phyloP scores from a whole-genome alignment of 2,888 invertebrate genomes.

The Bombylius discolor region DNA sequence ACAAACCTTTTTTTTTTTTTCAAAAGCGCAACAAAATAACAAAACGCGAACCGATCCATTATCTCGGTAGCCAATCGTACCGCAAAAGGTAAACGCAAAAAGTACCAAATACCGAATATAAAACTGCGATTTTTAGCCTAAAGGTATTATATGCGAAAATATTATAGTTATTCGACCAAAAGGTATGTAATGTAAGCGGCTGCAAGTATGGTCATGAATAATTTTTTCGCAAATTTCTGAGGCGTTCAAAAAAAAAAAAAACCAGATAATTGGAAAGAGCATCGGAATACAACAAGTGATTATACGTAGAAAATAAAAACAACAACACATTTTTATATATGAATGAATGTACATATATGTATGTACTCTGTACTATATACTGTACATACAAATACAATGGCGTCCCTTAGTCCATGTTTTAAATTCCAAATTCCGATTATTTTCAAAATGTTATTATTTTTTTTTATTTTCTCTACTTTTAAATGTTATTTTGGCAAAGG shows the following conservation, averaged over 20 bases:
- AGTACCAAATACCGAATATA: not conserved
- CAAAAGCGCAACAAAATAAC: not conserved
- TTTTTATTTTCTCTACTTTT: no score
- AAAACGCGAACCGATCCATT: slow-evolving; percentile 12
- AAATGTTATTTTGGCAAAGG: no score
- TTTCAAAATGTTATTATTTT: no score
- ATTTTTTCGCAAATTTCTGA: slow-evolving; percentile 11
- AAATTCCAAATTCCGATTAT: not conserved
- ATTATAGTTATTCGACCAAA: not conserved
- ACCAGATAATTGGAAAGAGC: slow-evolving; percentile 10
- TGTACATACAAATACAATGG: not conserved
- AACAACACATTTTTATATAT: not conserved
- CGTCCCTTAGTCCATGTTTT: not conserved
- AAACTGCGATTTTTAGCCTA: not conserved
- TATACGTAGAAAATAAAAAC: not conserved
- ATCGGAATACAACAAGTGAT: not conserved
- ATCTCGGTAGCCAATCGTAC: slow-evolving; percentile 12
- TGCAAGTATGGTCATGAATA: slow-evolving; percentile 9
- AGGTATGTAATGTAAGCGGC: not conserved
- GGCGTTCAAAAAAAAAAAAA: slow-evolving; percentile 2
- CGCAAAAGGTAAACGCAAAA: not conserved
- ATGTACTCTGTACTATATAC: no score
- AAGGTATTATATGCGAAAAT: not conserved
- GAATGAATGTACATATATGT: not conserved
- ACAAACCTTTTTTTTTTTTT: no score